phyloP scores from a whole-genome alignment of 1,140 invertebrate genomes.

The Pinna nobilis region DNA sequence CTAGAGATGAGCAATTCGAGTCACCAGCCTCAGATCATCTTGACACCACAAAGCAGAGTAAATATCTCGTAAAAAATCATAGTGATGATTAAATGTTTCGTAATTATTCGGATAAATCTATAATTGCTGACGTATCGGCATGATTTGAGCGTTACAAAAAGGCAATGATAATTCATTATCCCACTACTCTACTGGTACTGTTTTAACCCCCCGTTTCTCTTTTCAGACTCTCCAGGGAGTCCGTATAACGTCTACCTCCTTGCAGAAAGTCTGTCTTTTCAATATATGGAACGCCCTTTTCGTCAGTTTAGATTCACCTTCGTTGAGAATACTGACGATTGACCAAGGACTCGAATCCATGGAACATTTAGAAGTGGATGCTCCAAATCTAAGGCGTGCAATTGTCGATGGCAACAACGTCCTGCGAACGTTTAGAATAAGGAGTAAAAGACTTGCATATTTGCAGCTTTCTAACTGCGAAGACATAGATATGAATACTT shows the following conservation, averaged over 20 bases:
- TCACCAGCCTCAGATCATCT: no score
- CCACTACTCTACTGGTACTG: neutral
- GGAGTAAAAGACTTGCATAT: conserved; percentile 54
- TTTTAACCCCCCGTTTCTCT: conserved; percentile 20
- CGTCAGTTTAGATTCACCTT: conserved; percentile 57
- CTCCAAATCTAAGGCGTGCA: conserved; percentile 51
- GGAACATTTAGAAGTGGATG: conserved; percentile 61
- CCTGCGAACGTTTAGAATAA: conserved; percentile 56
- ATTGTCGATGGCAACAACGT: conserved; percentile 61
- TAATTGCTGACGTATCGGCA: no score
- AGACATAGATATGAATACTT: conserved; percentile 58
- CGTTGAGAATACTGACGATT: conserved; percentile 57
- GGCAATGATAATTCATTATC: no score
- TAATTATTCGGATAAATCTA: no score
- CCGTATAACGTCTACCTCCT: conserved; percentile 57
- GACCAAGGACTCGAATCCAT: conserved; percentile 66
- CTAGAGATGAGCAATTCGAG: no score
- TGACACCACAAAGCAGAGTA: no score
- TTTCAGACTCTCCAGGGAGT: conserved; percentile 66
- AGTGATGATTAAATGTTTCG: no score
- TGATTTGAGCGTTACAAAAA: no score
- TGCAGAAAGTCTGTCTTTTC: conserved; percentile 66
- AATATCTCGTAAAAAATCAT: no score
- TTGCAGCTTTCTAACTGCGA: conserved; percentile 66
- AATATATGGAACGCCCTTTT: conserved; percentile 68